Base-by-base conservation (phyloP, 2,113 vertebrate genomes). In the Gallinago undulata region DNA sequence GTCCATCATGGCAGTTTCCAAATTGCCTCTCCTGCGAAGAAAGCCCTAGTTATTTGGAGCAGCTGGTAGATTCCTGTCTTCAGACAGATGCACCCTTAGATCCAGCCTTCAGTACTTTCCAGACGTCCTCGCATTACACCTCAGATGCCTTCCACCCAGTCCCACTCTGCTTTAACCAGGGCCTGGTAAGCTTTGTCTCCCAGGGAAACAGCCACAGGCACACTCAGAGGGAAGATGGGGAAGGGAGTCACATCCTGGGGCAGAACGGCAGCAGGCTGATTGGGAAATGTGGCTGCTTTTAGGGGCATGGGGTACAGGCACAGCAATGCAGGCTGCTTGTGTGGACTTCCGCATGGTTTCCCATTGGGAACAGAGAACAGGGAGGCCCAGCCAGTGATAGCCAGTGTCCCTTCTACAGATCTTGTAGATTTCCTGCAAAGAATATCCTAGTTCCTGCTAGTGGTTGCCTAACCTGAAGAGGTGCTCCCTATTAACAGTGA, bases 21-120 rank as follows among this genome's bases (percentile, higher is more conserved):
- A 98, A 96, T 47, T 97, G 93, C 91, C 47, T 95, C 22, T 98
- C 98, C 89, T 97, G 90, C 14, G 97, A 98, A 70, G 98, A 98
- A 74, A 97, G 96, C 56, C 96, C 98, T 7, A 95, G 95, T 53
- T 80, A 84, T 35, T 96, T 98, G 53, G 97, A 98, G 94, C 98
- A 99, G 94, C 98, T 98, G 57, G 95, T 98, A 6, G 98, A 99
- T 39, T 96, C 97, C 91, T 98, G 97, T 68, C 97, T 98, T 19
- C 98, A 98, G 76, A n/a, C 97, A 7, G 97, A 98, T 41, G 97
- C 90, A 5, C 55, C 92, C 48, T 39, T 31, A 12, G 97, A 96
- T 50, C 62, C 93, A 57, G 77, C 96, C 51, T 73, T 98, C 84
- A 89, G 67, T 11, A 48, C 97, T 27, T 69, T 90, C 7, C 96